phyloP scores from a whole-genome alignment of 30 jellyfish, hydroid and myxozoan species.

The Turritopsis rubra region DNA sequence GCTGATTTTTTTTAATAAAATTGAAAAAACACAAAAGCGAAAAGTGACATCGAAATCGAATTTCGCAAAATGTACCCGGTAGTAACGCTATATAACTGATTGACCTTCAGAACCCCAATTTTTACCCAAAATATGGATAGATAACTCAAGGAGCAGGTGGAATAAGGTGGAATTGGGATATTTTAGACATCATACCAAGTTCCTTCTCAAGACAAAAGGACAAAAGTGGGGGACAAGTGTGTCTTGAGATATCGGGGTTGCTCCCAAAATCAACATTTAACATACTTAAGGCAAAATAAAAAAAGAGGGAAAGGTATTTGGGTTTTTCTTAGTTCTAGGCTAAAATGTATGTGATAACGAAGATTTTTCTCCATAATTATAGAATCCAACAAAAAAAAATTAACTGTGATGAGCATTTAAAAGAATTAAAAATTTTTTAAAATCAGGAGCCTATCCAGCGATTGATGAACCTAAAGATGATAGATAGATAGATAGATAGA shows the following conservation, averaged over 20 bases:
- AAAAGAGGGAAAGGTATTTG: neutral
- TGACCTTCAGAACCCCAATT: neutral
- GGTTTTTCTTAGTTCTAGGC: neutral
- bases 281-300: neutral
- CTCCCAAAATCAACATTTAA: neutral
- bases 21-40: neutral
- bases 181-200: conserved; percentile 13
- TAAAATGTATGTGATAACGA: neutral
- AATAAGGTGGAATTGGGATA: conserved; percentile 5
- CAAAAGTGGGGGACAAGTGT: neutral
- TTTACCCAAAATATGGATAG: neutral
- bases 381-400: neutral
- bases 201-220: neutral
- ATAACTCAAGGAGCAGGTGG: conserved; percentile 14
- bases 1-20: neutral
- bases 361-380: neutral
- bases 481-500: neutral
- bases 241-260: neutral
- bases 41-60: neutral
- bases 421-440: neutral
- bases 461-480: neutral
- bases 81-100: neutral
- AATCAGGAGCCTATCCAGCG: neutral
- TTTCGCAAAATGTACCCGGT: neutral
- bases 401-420: neutral